Percentiles rank a stretch among this genome's conserved stretches.
These are phyloP conservation scores for Ptychochromis oligacanthus DNA, from an alignment of 2,113 vertebrate species.

Conservation along the genomic window DNA sequence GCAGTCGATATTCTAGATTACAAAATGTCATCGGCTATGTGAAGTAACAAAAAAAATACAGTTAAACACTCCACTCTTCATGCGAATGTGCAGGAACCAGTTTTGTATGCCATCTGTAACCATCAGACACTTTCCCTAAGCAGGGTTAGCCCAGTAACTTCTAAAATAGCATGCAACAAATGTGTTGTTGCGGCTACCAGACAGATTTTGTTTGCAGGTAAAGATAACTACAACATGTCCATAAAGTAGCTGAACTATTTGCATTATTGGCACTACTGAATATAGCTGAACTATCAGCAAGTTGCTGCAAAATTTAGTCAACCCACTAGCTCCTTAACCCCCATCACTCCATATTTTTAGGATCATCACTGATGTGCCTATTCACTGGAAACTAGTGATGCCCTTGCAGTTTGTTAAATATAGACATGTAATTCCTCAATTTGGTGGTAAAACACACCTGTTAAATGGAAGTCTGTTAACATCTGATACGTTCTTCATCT, in stretches of 20 bases:
- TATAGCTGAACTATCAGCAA: not conserved
- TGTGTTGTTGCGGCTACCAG: no score
- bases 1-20: not conserved
- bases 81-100: not conserved
- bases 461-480: not conserved
- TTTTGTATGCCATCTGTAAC: not conserved
- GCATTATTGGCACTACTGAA: no score
- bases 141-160: not conserved
- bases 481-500: not conserved
- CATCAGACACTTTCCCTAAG: not conserved
- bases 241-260: not conserved
- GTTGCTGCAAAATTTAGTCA: not conserved
- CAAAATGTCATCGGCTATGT: not conserved
- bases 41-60: not conserved
- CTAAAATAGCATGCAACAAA: not conserved
- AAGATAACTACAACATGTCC: not conserved
- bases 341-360: not conserved
- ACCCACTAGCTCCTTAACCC: not conserved
- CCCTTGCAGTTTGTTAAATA: not conserved
- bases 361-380: not conserved
- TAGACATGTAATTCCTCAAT: not conserved
- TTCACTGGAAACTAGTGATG: fast-evolving
- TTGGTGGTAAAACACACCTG: not conserved
- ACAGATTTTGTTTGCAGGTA: not conserved
- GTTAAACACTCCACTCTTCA: no score